Conservation (phyloP, 2,888 invertebrate species). For the Cylloceria caligata region DNA sequence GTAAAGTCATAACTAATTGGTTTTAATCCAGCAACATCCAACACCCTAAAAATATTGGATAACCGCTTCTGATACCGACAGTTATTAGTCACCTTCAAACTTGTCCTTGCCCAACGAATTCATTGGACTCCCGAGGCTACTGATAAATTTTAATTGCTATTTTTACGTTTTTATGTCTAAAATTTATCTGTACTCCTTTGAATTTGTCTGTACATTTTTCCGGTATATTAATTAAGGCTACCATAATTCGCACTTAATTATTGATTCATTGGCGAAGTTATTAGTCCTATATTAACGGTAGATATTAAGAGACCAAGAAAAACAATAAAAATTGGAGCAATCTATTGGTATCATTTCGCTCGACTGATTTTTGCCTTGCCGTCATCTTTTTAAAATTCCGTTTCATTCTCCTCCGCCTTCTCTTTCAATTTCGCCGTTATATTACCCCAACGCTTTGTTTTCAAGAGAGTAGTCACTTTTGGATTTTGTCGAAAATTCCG, state of each 20-base stretch:
- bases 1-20: too few relatives aligned
- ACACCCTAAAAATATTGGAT: too few relatives aligned
- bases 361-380: slow-evolving; percentile 6
- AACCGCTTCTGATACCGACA: too few relatives aligned
- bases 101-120: slow-evolving; percentile 62
- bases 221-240: slow-evolving; percentile 5
- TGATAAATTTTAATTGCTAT: slow-evolving; percentile 5
- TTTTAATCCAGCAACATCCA: too few relatives aligned
- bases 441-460: slow-evolving; percentile 31
- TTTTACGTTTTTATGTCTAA: background rate
- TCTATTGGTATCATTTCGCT: slow-evolving; percentile 22
- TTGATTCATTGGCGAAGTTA: slow-evolving; percentile 34
- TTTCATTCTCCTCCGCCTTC: slow-evolving; percentile 12
- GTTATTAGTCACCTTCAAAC: too few relatives aligned
- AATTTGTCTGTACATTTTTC: background rate
- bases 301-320: background rate
- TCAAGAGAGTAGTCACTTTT: slow-evolving; percentile 10
- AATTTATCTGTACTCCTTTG: background rate
- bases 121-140: slow-evolving; percentile 10
- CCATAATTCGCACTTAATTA: background rate
- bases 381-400: slow-evolving; percentile 1
- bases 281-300: slow-evolving; percentile 15
- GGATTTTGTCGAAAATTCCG: slow-evolving; percentile 17
- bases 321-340: slow-evolving; percentile 21
- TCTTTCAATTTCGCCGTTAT: slow-evolving; percentile 49